Evolutionary conservation across 2,888 invertebrate genomes (phyloP), one percentile per base, ranked within the genome.

Genomic region (Tryphoninae sp.): DNA sequence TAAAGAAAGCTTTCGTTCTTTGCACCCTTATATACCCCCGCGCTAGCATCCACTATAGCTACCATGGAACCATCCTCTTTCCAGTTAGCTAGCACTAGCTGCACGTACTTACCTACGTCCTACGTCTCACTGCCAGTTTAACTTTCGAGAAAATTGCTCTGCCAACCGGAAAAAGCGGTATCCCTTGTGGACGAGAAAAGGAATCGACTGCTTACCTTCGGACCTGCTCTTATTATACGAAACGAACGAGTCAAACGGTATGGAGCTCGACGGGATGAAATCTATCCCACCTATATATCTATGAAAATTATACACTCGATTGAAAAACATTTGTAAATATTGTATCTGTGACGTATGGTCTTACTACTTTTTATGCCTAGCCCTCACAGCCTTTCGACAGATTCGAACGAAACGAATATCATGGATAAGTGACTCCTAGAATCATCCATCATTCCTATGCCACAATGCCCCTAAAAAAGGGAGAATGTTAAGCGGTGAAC

Each of bases 1-100:
- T 81, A 75, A 83, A 83, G 82, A 83, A 82, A 84, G 78, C 84
- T 85, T 84, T 79, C 75, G 72, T 74, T 80, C 75, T 69, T 74
- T 76, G 71, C 81, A 78, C 78, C 78, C 78, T 72, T 76, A 59
- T 16, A 65, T 55, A 71, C 74, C 71, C 71, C 55, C 65, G 53
- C 55, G 19, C 73, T 67, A 68, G 64, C 62, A 72, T 77, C 40
- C 77, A 74, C 64, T 42, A 76, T 58, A 42, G 42, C 59, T 55
- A 76, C 40, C 23, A 22, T 26, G 45, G 53, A 74, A 74, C 74
- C 77, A 71, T 61, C 65, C 71, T 40, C 64, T 49, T 53, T 40
- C 19, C 49, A 33, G 65, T 22, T 23, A 51, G n/a, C 23, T 61
- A 55, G 26, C 69, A 7, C 23, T 61, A 55, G 26, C 69, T 59